A percentile compares a stretch with the other conserved stretches of the same genome.
phyloP scores from a whole-genome alignment of 2,113 vertebrate species.

The Prinia subflava region DNA sequence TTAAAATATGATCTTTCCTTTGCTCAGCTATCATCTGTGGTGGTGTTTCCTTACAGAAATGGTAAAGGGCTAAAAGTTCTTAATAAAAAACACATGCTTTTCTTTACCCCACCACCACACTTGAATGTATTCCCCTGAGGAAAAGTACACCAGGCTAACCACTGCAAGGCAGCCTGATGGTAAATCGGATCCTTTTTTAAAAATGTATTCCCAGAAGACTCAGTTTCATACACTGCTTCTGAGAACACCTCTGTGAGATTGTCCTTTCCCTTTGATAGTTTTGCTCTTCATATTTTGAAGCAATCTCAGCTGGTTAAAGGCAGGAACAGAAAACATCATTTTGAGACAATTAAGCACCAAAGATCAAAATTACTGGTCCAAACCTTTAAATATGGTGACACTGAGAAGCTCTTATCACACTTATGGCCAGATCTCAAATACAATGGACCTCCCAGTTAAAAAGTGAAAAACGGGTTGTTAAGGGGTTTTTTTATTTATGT shows the following conservation, averaged over 20 bases:
- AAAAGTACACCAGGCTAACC: conserved; percentile 59
- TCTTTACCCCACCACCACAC: conserved; percentile 55
- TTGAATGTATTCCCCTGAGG: conserved; percentile 57
- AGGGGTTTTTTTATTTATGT: accelerated
- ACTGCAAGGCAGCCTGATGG: conserved; percentile 60
- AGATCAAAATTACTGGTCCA: neutral
- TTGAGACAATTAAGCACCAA: neutral
- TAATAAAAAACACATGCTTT: conserved; percentile 75
- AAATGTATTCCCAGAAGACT: conserved; percentile 62
- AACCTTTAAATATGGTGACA: neutral
- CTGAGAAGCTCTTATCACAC: neutral
- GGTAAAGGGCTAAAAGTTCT: conserved; percentile 63
- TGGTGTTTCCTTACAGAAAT: conserved; percentile 69
- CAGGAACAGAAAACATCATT: neutral
- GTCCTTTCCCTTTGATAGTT: conserved; percentile 48
- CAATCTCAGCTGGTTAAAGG: neutral
- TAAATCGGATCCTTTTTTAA: conserved; percentile 56
- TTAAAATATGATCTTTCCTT: conserved; percentile 66
- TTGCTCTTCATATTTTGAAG: conserved; percentile 42
- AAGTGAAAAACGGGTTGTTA: neutral
- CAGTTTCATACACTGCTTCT: conserved; percentile 49
- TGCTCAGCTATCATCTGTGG: conserved; percentile 57
- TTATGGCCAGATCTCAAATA: neutral
- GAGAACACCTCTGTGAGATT: conserved; percentile 48
- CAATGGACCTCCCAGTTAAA: neutral